Percentiles rank a stretch among this genome's conserved stretches.
Conservation (phyloP, 2,113 vertebrate genomes). For the Oxygymnocypris stewartii region DNA sequence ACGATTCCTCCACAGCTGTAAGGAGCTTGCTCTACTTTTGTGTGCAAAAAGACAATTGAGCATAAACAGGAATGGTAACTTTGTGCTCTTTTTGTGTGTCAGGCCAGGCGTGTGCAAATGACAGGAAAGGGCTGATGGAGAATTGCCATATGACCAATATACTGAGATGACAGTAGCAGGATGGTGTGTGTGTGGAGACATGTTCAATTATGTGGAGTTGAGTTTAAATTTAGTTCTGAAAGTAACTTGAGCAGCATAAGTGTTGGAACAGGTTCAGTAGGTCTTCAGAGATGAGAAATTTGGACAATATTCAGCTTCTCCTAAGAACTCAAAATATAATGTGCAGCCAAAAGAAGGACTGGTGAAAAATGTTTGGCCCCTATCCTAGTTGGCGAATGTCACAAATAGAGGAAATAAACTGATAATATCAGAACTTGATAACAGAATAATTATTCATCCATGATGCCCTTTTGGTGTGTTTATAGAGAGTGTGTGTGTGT, state of each 20-base stretch:
- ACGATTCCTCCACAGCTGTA: slow-evolving; percentile 38
- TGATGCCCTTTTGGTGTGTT: neutral
- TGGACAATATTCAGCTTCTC: slow-evolving; percentile 10
- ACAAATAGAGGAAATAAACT: neutral
- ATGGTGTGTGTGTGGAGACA: neutral
- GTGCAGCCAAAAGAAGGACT: neutral
- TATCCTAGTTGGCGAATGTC: neutral
- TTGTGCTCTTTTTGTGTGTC: slow-evolving; percentile 16
- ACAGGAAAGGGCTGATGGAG: neutral
- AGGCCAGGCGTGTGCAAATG: neutral
- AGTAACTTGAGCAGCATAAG: neutral
- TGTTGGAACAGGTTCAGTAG: slow-evolving; percentile 13
- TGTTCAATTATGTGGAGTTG: neutral
- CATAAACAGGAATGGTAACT: neutral
- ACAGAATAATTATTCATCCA: neutral
- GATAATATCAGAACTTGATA: neutral
- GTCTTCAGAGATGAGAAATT: neutral
- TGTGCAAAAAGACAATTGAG: slow-evolving; percentile 11
- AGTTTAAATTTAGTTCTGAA: slow-evolving; percentile 14
- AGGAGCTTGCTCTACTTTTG: slow-evolving; percentile 41
- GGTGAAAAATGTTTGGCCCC: slow-evolving; percentile 5
- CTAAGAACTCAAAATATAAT: neutral
- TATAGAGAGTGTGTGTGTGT: neutral
- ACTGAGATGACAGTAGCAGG: neutral
- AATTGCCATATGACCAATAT: neutral